phyloP scores from a whole-genome alignment of 2,113 vertebrate genomes.

The Anolis sagrei region DNA sequence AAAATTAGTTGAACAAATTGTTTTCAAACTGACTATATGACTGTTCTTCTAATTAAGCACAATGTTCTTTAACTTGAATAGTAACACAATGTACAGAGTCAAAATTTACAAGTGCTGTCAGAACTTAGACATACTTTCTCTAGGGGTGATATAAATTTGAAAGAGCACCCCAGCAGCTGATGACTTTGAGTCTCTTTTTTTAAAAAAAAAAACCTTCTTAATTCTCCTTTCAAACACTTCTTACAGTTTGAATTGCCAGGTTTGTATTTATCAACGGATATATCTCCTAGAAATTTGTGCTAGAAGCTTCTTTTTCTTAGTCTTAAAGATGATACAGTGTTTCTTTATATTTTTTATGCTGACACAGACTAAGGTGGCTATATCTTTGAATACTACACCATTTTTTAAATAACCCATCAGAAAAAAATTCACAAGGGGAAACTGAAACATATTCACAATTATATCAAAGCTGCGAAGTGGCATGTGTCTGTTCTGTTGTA shows the following conservation, averaged over 20 bases:
- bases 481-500: not conserved
- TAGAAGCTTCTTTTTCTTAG: too few species aligned
- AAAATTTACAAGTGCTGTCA: conserved; percentile 51
- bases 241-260: not conserved
- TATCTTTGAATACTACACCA: not conserved
- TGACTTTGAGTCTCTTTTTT: not conserved
- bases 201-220: not conserved
- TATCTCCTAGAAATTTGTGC: too few species aligned
- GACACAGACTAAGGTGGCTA: not conserved
- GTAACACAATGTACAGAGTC: conserved; percentile 61
- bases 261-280: not conserved
- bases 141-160: conserved; percentile 36
- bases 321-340: not conserved
- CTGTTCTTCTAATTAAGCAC: conserved; percentile 55
- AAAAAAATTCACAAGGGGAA: not conserved
- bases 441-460: not conserved
- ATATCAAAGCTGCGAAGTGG: not conserved
- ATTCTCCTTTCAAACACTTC: not conserved
- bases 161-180: not conserved
- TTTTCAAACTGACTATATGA: conserved; percentile 53
- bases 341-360: not conserved
- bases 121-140: conserved; percentile 18
- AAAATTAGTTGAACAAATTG: conserved; percentile 63
- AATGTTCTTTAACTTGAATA: conserved; percentile 62
- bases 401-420: not conserved